These are phyloP conservation scores for Loripinus fragilis DNA, from an alignment of 2,888 invertebrate species.

Conservation along the genomic window DNA sequence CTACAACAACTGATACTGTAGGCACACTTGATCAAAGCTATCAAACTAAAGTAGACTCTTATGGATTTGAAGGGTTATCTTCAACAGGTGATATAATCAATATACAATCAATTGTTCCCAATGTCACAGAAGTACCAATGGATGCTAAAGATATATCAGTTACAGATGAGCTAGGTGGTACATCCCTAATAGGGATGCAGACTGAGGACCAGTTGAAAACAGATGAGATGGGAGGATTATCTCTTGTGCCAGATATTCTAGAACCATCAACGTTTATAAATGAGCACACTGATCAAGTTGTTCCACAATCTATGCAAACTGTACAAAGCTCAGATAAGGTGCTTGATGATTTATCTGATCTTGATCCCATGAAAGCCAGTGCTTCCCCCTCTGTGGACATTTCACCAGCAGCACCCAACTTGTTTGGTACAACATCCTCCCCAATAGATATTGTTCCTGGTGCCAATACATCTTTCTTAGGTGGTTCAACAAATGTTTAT, in stretches of 20 bases:
- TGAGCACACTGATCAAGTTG: constrained; percentile 12
- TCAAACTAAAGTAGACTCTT: background rate
- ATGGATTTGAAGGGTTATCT: background rate
- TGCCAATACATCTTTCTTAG: background rate
- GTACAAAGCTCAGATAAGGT: constrained; percentile 22
- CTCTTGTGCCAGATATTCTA: constrained; percentile 8
- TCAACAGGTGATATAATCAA: background rate
- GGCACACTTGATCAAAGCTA: background rate
- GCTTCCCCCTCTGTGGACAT: background rate
- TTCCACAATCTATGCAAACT: constrained; percentile 24
- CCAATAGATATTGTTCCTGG: background rate
- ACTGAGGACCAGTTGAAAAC: background rate
- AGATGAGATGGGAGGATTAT: background rate
- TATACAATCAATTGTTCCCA: background rate
- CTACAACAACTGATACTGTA: background rate
- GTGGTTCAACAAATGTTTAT: background rate
- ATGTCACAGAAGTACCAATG: background rate
- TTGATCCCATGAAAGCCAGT: constrained; percentile 56
- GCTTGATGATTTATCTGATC: constrained; percentile 53
- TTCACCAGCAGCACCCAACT: background rate
- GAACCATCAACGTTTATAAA: constrained; percentile 9
- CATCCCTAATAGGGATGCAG: background rate
- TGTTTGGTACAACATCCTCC: constrained; percentile 1
- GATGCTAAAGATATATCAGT: background rate
- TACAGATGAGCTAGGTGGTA: background rate